Conservation (phyloP, 2,888 invertebrate genomes). For the Drosophila mimetica region DNA sequence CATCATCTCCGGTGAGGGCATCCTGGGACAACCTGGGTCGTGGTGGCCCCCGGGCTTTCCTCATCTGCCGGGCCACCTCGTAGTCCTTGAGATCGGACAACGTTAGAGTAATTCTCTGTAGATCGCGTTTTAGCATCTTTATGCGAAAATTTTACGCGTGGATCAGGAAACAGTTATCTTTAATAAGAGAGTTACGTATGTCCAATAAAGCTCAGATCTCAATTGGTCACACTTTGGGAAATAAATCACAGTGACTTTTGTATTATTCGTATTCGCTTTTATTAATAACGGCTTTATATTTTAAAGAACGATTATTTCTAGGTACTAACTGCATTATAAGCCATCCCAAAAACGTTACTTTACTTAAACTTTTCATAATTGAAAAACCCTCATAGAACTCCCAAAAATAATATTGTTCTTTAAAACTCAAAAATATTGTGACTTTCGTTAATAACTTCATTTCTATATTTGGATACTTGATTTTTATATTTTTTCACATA, state of each 20-base stretch:
- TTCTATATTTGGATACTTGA: background rate
- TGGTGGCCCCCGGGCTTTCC: conserved; percentile 31
- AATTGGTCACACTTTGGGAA: background rate
- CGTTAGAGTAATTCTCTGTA: conserved; percentile 56
- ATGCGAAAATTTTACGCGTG: no score
- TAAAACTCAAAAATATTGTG: no score
- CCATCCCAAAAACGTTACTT: no score
- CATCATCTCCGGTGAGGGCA: conserved; percentile 24
- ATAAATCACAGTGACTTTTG: background rate
- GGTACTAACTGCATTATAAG: no score
- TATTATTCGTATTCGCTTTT: background rate
- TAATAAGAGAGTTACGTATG: background rate
- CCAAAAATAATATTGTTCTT: no score
- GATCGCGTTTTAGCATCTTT: conserved; percentile 59
- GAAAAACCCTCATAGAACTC: no score
- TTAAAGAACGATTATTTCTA: background rate
- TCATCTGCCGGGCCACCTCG: conserved; percentile 47
- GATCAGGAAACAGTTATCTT: conserved; percentile 19
- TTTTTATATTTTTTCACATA: no score
- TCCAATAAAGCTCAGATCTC: background rate
- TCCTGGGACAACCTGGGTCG: conserved; percentile 16
- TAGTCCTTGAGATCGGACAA: conserved; percentile 61
- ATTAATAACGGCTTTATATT: background rate
- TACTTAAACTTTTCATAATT: no score
- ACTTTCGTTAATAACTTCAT: background rate